Conservation (phyloP, 1,140 invertebrate genomes). For the Drosophila virilis region DNA sequence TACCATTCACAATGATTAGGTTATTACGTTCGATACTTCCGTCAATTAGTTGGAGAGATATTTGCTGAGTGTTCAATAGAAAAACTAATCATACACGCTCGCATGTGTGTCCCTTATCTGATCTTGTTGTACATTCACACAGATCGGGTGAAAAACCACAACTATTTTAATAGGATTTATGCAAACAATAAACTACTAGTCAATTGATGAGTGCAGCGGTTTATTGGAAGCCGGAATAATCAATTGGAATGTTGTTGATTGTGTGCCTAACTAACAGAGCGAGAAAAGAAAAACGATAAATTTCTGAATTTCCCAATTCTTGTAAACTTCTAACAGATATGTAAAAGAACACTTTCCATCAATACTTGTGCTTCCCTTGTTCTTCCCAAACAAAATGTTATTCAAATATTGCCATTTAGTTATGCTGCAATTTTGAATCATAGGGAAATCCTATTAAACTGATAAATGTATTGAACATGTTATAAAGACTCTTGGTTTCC, state of each 20-base stretch:
- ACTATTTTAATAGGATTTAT: slow-evolving; percentile 67
- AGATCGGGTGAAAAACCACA: slow-evolving; percentile 68
- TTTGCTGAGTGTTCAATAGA: slow-evolving; percentile 53
- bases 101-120: slow-evolving; percentile 54
- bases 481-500: slow-evolving; percentile 4
- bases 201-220: slow-evolving; percentile 46
- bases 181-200: slow-evolving; percentile 49
- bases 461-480: too few species aligned
- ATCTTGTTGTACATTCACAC: slow-evolving; percentile 72
- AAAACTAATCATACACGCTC: slow-evolving; percentile 44
- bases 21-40: slow-evolving; percentile 47
- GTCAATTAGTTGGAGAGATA: slow-evolving; percentile 52
- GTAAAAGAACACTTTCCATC: slow-evolving; percentile 10
- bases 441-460: too few species aligned
- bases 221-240: slow-evolving; percentile 33
- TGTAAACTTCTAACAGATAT: background rate
- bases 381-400: background rate
- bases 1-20: slow-evolving; percentile 40
- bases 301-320: slow-evolving; percentile 22
- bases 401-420: too few species aligned
- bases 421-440: too few species aligned
- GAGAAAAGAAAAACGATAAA: background rate
- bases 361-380: background rate
- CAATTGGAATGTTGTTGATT: slow-evolving; percentile 28
- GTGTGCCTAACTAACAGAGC: background rate